These are phyloP conservation scores for Stercorarius parasiticus DNA, from an alignment of 2,113 vertebrate species.

Conservation along the genomic window DNA sequence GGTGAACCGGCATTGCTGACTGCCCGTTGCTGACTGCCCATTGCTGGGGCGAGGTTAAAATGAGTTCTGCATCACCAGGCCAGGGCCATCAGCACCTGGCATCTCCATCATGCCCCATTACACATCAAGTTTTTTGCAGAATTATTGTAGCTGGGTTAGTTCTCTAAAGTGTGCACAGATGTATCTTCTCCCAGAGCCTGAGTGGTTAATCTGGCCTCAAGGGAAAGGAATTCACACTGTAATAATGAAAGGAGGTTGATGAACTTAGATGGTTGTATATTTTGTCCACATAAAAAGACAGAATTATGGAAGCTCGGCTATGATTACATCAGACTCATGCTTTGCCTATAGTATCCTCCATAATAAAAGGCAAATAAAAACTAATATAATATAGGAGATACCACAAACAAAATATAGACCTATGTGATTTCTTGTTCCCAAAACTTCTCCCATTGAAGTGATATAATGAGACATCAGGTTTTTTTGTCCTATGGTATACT, in stretches of 20 bases:
- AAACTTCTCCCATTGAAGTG: background rate
- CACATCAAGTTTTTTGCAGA: background rate
- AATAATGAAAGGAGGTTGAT: background rate
- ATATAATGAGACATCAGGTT: fast-evolving
- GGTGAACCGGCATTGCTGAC: background rate
- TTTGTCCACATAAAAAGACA: background rate
- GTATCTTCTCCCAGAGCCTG: background rate
- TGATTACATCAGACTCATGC: background rate
- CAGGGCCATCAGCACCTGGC: background rate
- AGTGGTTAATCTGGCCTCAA: background rate
- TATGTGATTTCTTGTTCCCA: background rate
- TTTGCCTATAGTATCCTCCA: background rate
- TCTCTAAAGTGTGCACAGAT: background rate
- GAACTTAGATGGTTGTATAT: background rate
- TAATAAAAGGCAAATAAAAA: background rate
- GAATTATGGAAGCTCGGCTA: background rate
- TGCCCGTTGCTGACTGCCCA: background rate
- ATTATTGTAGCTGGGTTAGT: background rate
- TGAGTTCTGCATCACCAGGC: background rate
- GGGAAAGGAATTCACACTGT: background rate
- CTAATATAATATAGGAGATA: background rate
- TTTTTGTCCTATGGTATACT: background rate
- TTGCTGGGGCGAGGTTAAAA: background rate
- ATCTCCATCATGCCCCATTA: background rate
- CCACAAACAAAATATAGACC: background rate